Evolutionary conservation across 2,888 invertebrate genomes (phyloP).

Genomic region (Mythimna impura): DNA sequence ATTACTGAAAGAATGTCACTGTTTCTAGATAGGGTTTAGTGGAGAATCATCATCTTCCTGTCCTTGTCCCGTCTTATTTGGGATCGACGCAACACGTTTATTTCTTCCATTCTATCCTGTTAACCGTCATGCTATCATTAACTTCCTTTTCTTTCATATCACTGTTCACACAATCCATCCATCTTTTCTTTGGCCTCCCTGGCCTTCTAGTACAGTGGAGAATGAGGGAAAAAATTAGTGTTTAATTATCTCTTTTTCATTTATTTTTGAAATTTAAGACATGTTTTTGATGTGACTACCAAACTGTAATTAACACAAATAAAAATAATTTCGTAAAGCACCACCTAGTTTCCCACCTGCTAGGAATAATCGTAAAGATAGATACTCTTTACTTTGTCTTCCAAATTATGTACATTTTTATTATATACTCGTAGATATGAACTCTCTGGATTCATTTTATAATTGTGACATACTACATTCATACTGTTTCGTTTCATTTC

Average conservation of each 20-base stretch:
- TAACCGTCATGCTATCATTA: no score
- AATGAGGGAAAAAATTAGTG: neutral
- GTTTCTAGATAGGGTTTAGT: neutral
- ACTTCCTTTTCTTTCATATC: no score
- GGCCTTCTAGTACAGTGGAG: no score
- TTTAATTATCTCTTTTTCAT: neutral
- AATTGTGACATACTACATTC: slow-evolving; percentile 9
- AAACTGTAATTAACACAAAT: no score
- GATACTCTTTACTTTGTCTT: neutral
- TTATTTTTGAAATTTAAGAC: neutral
- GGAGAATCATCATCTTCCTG: no score
- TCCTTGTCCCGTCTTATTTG: no score
- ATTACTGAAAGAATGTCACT: neutral
- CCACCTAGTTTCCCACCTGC: no score
- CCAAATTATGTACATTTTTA: neutral
- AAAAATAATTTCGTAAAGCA: neutral
- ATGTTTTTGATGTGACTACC: neutral
- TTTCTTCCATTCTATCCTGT: no score
- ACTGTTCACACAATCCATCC: no score
- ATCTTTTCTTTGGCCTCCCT: no score
- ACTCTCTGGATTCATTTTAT: neutral
- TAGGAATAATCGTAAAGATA: no score
- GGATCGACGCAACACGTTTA: no score
- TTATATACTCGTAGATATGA: neutral
- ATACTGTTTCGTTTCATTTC: slow-evolving; percentile 37